Base-by-base conservation (phyloP, 2,797 vertebrate species). In the Coluber constrictor region DNA sequence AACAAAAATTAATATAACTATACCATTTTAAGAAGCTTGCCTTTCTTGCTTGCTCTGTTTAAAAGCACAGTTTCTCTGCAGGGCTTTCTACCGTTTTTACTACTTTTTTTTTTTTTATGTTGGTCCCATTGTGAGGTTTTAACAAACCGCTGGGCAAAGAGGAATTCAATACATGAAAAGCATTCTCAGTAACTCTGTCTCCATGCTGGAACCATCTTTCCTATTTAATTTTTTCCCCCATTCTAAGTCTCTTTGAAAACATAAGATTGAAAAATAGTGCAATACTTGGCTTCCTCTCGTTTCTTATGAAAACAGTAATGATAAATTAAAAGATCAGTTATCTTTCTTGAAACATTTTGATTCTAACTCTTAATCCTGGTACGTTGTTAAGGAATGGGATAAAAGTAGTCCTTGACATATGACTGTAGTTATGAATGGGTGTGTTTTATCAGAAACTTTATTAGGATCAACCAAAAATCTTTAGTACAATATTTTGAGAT, bases 51-150 rank as follows among this genome's bases (percentile, higher is more conserved):
- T 63, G 91, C 93, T 93, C 56, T 51, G 83, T 88, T 57, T 51
- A 59, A 0, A 51, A 60, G 2, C 66, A 7, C 9, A 25, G 55
- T 0, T 0, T 91, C 70, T 74, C n/a, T 74, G 60, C 55, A 0
- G 20, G 47, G 0, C 27, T 29, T 79, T 70, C n/a, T 60, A 83
- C 13, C 4, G 0, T 12, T 47, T 55, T 10, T 54, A 29, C 10
- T 57, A 23, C 3, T 8, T 57, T 59, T 88, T 56, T 54, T 54
- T 11, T 18, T 61, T 61, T 20, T 51, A 54, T n/a, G 16, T 32
- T 66, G 51, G 47, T 18, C 61, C 60, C 37, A 10, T 37, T 57
- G 16, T 87, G 8, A 29, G 60, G 23, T 27, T 56, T 70, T 87
- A 57, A 57, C n/a, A 55, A 16, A 8, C 54, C 4, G 6, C 91